Percentiles rank a stretch among this genome's conserved stretches.
Conservation (phyloP, 92 coral and sea anemone species). For the Siderastrea siderea region DNA sequence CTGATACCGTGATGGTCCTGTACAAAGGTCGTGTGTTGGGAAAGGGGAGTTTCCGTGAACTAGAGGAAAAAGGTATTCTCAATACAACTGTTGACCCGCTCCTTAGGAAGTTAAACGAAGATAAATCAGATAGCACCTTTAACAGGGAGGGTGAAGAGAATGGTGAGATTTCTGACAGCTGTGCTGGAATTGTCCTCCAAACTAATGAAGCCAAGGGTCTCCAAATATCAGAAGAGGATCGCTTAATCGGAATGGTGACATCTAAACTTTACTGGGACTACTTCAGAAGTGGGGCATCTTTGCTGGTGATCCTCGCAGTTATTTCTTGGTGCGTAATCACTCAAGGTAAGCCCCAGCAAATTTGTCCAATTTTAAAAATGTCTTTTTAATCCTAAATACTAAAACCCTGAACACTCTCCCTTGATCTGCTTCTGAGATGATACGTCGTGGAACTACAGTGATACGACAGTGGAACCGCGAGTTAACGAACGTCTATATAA, state of each 20-base stretch:
- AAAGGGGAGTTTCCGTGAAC: not conserved
- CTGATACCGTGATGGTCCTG: not conserved
- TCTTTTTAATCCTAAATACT: too few species aligned
- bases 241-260: not conserved
- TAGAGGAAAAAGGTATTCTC: not conserved
- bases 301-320: not conserved
- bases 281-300: not conserved
- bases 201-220: not conserved
- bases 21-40: not conserved
- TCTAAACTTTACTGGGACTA: not conserved
- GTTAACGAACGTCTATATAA: too few species aligned
- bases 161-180: not conserved
- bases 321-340: not conserved
- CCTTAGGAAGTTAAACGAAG: too few species aligned
- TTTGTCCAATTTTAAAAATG: too few species aligned
- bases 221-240: not conserved
- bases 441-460: too few species aligned
- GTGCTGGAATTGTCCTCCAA: not conserved
- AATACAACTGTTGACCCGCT: not conserved
- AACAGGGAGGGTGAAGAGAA: not conserved
- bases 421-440: too few species aligned
- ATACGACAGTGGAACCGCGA: too few species aligned
- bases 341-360: slow-evolving; percentile 4
- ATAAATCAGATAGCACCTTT: too few species aligned
- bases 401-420: too few species aligned